Percentiles rank a stretch among this genome's conserved stretches.
Conservation (phyloP, 1,140 invertebrate species). For the Diplogasteroides magnus region DNA sequence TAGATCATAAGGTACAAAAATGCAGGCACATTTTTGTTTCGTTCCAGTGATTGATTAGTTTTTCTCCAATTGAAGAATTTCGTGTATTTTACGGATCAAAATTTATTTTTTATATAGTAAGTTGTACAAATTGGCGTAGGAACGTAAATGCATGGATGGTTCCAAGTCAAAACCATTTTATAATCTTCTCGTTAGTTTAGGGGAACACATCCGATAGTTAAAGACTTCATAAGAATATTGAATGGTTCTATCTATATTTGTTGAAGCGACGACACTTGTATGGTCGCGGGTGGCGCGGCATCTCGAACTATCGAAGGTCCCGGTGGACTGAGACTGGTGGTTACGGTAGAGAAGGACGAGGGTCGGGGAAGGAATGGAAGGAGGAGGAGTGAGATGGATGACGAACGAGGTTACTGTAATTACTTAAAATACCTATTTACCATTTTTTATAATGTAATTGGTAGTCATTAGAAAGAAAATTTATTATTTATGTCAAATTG, state of each 20-base stretch:
- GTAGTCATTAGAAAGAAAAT: slow-evolving; percentile 15
- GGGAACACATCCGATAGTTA: background rate
- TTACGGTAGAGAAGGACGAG: slow-evolving; percentile 16
- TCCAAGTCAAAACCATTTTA: background rate
- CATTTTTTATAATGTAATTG: slow-evolving; percentile 5
- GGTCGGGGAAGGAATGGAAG: background rate
- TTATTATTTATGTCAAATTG: background rate
- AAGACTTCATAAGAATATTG: background rate
- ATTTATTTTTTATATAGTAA: too few species aligned
- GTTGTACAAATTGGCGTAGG: background rate
- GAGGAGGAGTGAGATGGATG: background rate
- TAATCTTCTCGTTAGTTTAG: background rate
- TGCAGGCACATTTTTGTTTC: too few species aligned
- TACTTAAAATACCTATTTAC: too few species aligned
- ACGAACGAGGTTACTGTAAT: slow-evolving; percentile 9
- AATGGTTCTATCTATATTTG: background rate
- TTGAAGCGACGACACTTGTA: too few species aligned
- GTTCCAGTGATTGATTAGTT: too few species aligned
- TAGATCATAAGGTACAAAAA: too few species aligned
- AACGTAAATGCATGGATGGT: background rate
- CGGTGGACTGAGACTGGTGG: slow-evolving; percentile 13
- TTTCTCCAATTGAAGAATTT: too few species aligned
- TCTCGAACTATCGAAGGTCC: slow-evolving; percentile 21
- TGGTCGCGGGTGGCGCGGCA: background rate
- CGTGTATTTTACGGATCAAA: too few species aligned